Percentiles rank a stretch among this genome's conserved stretches.
These are phyloP conservation scores for Oligia strigilis DNA, from an alignment of 2,888 invertebrate genomes.

Conservation along the genomic window DNA sequence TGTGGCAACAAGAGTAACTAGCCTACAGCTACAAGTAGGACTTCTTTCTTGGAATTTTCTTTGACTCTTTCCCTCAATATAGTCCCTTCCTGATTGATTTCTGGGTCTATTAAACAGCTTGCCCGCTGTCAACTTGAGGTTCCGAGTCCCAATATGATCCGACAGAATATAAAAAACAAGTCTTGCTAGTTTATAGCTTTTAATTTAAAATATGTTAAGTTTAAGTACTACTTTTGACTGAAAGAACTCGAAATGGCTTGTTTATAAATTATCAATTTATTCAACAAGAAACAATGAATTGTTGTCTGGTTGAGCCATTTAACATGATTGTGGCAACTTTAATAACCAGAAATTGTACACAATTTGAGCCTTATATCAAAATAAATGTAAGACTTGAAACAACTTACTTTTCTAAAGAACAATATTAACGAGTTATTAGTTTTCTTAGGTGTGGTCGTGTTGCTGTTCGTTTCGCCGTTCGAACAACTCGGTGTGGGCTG, in stretches of 20 bases:
- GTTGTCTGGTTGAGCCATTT: too few species aligned
- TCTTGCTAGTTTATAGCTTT: not conserved
- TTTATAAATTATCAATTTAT: not conserved
- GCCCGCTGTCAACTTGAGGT: not conserved
- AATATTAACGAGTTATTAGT: slow-evolving; percentile 89
- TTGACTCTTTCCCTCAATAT: not conserved
- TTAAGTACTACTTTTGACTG: not conserved
- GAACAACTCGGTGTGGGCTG: slow-evolving; percentile 69
- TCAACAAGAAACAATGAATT: not conserved
- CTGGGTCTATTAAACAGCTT: not conserved
- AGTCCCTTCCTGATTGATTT: not conserved
- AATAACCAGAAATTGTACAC: not conserved
- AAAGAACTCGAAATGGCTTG: not conserved
- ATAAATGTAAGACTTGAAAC: too few species aligned
- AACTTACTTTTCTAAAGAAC: slow-evolving; percentile 96
- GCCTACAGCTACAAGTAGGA: not conserved
- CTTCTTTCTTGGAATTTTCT: not conserved
- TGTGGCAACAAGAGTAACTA: not conserved
- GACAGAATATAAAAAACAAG: not conserved
- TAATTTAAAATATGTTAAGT: not conserved
- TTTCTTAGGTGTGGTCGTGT: slow-evolving; percentile 83
- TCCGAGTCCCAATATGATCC: not conserved
- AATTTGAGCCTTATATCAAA: not conserved
- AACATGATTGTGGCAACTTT: not conserved
- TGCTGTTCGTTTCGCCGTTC: slow-evolving; percentile 69